Conservation (phyloP, 1,140 invertebrate species). For the Steinernema feltiae region DNA sequence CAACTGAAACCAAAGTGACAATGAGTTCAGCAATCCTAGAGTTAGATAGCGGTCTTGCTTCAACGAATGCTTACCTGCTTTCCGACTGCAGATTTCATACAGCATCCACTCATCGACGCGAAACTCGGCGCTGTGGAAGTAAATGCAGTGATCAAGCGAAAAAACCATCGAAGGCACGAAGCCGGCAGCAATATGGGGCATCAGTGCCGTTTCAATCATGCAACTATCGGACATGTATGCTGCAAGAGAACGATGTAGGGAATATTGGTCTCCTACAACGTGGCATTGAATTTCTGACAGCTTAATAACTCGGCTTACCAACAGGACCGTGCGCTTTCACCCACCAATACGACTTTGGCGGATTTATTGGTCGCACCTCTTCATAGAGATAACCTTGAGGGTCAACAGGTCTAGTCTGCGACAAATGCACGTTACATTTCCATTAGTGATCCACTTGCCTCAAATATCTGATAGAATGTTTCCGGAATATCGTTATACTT, state of each 20-base stretch:
- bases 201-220: constrained; percentile 36
- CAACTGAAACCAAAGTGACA: constrained; percentile 26
- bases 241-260: constrained; percentile 31
- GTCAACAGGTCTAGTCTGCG: constrained; percentile 31
- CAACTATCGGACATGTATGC: constrained; percentile 33
- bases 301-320: neutral
- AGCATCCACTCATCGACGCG: constrained; percentile 48
- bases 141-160: constrained; percentile 42
- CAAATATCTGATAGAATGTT: constrained; percentile 29
- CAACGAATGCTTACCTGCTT: neutral
- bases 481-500: constrained; percentile 26
- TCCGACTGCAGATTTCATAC: constrained; percentile 39
- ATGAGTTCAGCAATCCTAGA: no score
- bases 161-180: constrained; percentile 44
- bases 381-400: constrained; percentile 22
- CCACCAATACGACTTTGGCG: constrained; percentile 29
- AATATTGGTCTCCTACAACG: constrained; percentile 27
- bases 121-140: constrained; percentile 43
- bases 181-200: constrained; percentile 27
- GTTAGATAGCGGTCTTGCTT: neutral
- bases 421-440: neutral
- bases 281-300: constrained; percentile 14
- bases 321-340: constrained; percentile 24
- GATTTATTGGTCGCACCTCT: constrained; percentile 16
- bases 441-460: constrained; percentile 17